Conservation (phyloP, 1,140 invertebrate genomes). For the Cydia strobilella region DNA sequence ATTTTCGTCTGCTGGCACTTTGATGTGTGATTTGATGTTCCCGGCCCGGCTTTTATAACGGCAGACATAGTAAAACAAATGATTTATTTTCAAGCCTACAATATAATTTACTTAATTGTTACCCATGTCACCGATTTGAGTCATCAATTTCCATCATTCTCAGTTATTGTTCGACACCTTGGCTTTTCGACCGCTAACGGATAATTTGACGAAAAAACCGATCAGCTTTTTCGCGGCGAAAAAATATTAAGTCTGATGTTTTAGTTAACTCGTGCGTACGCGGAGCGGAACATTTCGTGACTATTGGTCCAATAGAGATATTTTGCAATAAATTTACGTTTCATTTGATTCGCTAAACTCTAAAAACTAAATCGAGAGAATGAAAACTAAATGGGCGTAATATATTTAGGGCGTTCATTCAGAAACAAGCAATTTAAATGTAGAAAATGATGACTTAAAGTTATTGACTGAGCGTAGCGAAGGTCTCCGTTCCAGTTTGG, state of each 20-base stretch:
- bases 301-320: background rate
- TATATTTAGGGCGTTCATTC: no score
- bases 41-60: no score
- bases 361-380: background rate
- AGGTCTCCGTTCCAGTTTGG: no score
- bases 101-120: background rate
- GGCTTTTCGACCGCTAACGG: background rate
- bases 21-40: no score
- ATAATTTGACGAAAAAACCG: background rate
- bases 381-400: no score
- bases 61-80: no score
- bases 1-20: no score
- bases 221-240: background rate
- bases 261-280: background rate
- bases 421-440: no score
- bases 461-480: no score
- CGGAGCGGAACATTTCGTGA: background rate
- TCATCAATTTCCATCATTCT: background rate
- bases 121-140: background rate
- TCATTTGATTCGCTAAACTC: background rate
- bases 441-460: no score
- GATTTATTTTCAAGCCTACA: no score
- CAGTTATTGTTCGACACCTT: background rate
- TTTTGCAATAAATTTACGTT: background rate
- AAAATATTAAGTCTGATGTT: conserved; percentile 3